Conservation (phyloP, 1,140 invertebrate species). For the Papilio dardanus region DNA sequence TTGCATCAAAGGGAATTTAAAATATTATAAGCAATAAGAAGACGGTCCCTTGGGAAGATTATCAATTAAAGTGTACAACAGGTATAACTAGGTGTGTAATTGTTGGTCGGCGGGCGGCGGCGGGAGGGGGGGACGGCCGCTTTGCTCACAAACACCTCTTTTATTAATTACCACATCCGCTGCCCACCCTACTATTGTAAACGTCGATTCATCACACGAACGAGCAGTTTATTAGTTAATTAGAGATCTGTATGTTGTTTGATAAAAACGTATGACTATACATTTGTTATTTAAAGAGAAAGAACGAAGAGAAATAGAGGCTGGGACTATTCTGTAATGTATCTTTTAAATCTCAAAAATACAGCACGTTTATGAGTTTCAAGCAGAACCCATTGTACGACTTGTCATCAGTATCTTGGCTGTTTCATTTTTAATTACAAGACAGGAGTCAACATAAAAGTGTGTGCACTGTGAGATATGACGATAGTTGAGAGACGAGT, state of each 20-base stretch:
- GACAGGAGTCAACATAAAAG: neutral
- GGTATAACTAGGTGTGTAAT: neutral
- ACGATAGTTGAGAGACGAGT: neutral
- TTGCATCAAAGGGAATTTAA: neutral
- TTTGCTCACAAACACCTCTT: slow-evolving; percentile 18
- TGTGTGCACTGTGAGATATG: neutral
- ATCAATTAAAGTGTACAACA: slow-evolving; percentile 4
- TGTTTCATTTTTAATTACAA: slow-evolving; percentile 3
- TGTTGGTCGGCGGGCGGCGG: neutral
- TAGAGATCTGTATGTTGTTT: neutral
- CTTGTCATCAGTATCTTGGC: neutral
- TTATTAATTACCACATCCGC: slow-evolving; percentile 20
- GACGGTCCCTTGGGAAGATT: slow-evolving; percentile 5
- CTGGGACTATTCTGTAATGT: neutral
- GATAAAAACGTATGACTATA: neutral
- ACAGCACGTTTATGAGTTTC: neutral
- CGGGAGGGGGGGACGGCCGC: neutral
- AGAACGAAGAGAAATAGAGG: neutral
- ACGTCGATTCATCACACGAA: neutral
- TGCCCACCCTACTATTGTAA: neutral
- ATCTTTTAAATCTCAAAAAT: neutral
- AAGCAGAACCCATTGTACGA: neutral
- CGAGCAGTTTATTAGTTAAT: slow-evolving; percentile 3
- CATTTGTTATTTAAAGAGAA: neutral
- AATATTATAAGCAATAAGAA: neutral